Evolutionary conservation across 2,113 vertebrate species (phyloP).

Genomic region (Coptodon bakossiorum): DNA sequence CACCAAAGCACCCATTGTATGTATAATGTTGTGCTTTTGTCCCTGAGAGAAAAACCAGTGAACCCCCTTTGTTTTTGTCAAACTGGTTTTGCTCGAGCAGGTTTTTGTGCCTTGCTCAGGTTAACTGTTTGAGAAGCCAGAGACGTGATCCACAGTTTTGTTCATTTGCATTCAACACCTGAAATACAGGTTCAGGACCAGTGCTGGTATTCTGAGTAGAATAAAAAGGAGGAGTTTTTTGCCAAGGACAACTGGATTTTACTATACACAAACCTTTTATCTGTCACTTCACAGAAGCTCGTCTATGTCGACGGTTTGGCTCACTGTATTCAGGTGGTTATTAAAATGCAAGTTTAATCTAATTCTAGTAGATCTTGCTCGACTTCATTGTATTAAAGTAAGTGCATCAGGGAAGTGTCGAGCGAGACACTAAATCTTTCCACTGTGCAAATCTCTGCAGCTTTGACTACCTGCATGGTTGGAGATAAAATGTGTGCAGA

Average conservation of each 20-base stretch:
- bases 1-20: not conserved
- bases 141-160: not conserved
- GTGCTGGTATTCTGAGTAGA: not conserved
- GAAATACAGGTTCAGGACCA: constrained; percentile 37
- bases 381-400: not conserved
- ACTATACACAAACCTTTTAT: not conserved
- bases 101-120: not conserved
- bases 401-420: not conserved
- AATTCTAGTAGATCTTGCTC: not conserved
- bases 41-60: not conserved
- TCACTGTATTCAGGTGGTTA: not conserved
- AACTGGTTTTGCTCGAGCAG: constrained; percentile 6
- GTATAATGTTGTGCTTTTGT: not conserved
- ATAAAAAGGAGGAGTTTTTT: not conserved
- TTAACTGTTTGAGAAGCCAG: not conserved
- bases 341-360: not conserved
- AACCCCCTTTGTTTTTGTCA: not conserved
- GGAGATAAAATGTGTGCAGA: not conserved
- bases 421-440: not conserved
- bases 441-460: not conserved
- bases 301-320: not conserved
- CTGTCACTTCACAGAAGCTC: not conserved
- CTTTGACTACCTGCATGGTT: not conserved
- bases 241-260: not conserved
- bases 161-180: constrained; percentile 24